These are phyloP conservation scores for Agonopterix alstromeriana DNA, from an alignment of 2,888 invertebrate species.

Conservation along the genomic window DNA sequence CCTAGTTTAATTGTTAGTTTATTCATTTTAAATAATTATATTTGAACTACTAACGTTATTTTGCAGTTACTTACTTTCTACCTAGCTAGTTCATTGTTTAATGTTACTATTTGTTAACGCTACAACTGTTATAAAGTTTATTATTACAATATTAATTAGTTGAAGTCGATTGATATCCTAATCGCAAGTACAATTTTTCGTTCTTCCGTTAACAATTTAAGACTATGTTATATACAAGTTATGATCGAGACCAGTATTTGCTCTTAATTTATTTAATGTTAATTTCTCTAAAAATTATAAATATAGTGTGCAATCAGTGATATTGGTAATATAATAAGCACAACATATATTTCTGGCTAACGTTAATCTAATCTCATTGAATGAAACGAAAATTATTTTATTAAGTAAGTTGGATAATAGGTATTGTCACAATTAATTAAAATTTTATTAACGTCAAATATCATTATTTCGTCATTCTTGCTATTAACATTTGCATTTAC, in stretches of 20 bases:
- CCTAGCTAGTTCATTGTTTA: not conserved
- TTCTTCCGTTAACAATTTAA: not conserved
- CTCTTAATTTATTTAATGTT: not conserved
- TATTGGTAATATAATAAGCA: no score
- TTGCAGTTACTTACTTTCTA: no score
- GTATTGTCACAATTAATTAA: no score
- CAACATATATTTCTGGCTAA: no score
- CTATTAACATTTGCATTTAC: constrained; percentile 4
- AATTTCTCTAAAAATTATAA: no score
- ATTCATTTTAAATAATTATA: no score
- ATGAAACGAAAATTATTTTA: not conserved
- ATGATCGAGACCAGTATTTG: not conserved
- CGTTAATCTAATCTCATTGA: no score
- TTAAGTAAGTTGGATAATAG: not conserved
- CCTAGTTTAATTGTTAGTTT: no score
- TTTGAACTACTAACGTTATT: no score
- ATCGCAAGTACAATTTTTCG: not conserved
- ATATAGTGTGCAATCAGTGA: no score
- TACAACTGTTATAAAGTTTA: not conserved
- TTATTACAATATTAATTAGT: not conserved
- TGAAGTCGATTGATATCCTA: not conserved
- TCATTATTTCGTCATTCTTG: no score
- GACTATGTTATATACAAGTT: not conserved
- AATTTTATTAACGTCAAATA: no score
- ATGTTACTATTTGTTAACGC: not conserved